Evolutionary conservation across 2,113 vertebrate species (phyloP).

Genomic region (Tympanuchus pallidicinctus): DNA sequence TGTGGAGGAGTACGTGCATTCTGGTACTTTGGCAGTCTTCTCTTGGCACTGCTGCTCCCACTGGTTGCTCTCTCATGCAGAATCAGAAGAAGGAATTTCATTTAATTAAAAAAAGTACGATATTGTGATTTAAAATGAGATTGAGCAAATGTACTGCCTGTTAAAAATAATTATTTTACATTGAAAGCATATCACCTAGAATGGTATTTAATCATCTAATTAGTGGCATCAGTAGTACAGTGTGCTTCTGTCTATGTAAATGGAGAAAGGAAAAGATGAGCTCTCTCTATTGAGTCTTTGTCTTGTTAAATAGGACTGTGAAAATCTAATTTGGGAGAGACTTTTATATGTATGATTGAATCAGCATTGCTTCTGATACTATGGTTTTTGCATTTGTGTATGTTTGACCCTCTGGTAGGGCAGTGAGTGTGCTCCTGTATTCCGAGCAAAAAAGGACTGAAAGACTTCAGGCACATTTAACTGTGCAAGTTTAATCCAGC

Average conservation of each 20-base stretch:
- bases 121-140: constrained; percentile 66
- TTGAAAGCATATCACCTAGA: constrained; percentile 71
- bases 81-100: constrained; percentile 22
- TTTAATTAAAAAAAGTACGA: constrained; percentile 62
- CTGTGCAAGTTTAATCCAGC: neutral
- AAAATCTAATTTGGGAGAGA: constrained; percentile 60
- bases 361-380: constrained; percentile 27
- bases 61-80: constrained; percentile 29
- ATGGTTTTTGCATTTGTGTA: constrained; percentile 27
- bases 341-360: constrained; percentile 29
- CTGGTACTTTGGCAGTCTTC: neutral
- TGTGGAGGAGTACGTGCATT: neutral
- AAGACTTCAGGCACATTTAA: neutral
- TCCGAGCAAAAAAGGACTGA: neutral
- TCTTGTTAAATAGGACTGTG: constrained; percentile 63
- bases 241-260: constrained; percentile 3
- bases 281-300: constrained; percentile 45
- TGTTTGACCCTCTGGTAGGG: neutral
- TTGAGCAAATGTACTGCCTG: constrained; percentile 61
- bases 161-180: constrained; percentile 73
- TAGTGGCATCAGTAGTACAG: constrained; percentile 42
- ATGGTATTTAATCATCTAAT: constrained; percentile 76
- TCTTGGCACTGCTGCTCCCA: neutral
- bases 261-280: constrained; percentile 44
- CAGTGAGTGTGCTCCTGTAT: neutral